Percentiles rank a stretch among this genome's conserved stretches.
phyloP scores from a whole-genome alignment of 2,888 invertebrate genomes.

The Melanostoma mellinum region DNA sequence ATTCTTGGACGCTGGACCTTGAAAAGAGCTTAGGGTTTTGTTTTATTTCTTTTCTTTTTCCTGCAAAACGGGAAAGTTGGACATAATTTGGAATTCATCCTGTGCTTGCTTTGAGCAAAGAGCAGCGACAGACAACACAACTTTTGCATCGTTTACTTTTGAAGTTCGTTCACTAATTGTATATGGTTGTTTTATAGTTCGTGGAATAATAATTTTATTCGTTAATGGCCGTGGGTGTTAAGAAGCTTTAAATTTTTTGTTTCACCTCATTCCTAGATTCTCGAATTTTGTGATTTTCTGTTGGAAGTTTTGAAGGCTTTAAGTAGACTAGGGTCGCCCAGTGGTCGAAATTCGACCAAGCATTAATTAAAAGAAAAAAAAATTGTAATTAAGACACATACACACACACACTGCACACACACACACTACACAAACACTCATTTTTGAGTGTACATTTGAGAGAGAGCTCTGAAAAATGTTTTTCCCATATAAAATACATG shows the following conservation, averaged over 20 bases:
- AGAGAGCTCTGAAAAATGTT: too few relatives aligned
- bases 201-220: constrained; percentile 59
- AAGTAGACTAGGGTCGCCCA: too few relatives aligned
- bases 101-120: constrained; percentile 37
- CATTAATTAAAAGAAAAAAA: too few relatives aligned
- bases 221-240: constrained; percentile 16
- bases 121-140: constrained; percentile 22
- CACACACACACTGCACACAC: too few relatives aligned
- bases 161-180: constrained; percentile 59
- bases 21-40: constrained; percentile 18
- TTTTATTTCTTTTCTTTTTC: neutral
- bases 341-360: too few relatives aligned
- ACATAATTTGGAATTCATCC: constrained; percentile 44
- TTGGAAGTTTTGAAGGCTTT: too few relatives aligned
- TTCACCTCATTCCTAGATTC: too few relatives aligned
- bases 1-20: constrained; percentile 8
- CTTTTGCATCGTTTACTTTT: constrained; percentile 55
- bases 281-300: too few relatives aligned
- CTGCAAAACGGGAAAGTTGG: constrained; percentile 2
- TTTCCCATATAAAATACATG: too few relatives aligned
- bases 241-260: neutral
- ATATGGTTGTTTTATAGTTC: constrained; percentile 40
- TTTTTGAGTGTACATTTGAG: too few relatives aligned
- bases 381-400: too few relatives aligned
- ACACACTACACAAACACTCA: too few relatives aligned